Evolutionary conservation across 2,113 vertebrate species (phyloP).

Genomic region (Nanorana parkeri): DNA sequence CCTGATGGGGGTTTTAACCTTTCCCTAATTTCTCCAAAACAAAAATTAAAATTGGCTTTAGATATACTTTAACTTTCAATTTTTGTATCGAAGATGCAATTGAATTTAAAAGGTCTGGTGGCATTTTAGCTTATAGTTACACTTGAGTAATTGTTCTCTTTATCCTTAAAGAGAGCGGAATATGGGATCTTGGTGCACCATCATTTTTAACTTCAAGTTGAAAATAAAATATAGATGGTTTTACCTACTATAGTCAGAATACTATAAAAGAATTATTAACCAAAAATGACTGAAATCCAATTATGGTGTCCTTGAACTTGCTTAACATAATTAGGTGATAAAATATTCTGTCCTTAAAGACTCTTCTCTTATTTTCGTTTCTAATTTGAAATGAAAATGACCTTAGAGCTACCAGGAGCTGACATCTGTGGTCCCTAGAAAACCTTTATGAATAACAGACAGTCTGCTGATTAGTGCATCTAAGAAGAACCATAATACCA

Average conservation of each 20-base stretch:
- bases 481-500: slow-evolving; percentile 2
- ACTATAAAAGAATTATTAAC: slow-evolving; percentile 32
- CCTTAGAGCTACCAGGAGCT: slow-evolving; percentile 49
- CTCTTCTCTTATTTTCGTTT: slow-evolving; percentile 48
- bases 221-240: slow-evolving; percentile 41
- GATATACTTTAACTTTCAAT: too few relatives aligned
- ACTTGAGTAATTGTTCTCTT: too few relatives aligned
- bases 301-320: slow-evolving; percentile 55
- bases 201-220: slow-evolving; percentile 35
- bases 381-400: slow-evolving; percentile 58
- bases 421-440: slow-evolving; percentile 53
- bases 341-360: slow-evolving; percentile 55
- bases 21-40: too few relatives aligned
- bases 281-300: slow-evolving; percentile 55
- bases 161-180: too few relatives aligned
- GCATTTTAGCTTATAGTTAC: too few relatives aligned
- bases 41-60: too few relatives aligned
- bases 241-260: slow-evolving; percentile 22
- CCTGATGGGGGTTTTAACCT: too few relatives aligned
- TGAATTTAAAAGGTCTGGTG: too few relatives aligned
- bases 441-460: slow-evolving; percentile 39
- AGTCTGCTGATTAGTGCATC: slow-evolving; percentile 42
- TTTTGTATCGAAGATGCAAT: too few relatives aligned
- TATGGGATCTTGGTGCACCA: not conserved
- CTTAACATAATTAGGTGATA: slow-evolving; percentile 55